These are phyloP conservation scores for Cantharis lateralis DNA, from an alignment of 2,888 invertebrate species.

Conservation along the genomic window DNA sequence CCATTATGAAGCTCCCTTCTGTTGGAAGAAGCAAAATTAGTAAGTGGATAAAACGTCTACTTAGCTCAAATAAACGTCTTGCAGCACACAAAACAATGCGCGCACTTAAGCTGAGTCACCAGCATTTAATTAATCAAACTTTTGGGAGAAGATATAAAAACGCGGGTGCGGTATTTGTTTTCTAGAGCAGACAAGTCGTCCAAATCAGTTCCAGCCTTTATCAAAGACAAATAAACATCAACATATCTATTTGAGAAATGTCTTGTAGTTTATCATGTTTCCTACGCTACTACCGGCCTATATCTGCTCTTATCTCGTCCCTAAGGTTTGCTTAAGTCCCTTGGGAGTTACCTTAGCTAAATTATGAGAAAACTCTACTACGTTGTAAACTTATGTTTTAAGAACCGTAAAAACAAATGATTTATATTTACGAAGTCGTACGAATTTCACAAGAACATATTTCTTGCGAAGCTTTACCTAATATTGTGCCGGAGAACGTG, in stretches of 20 bases:
- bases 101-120: not conserved
- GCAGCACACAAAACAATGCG: not conserved
- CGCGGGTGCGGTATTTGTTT: not conserved
- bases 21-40: not conserved
- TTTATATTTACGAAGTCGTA: slow-evolving; percentile 18
- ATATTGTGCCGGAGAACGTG: not conserved
- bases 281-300: slow-evolving; percentile 27
- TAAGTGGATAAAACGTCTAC: not conserved
- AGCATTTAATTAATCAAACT: not conserved
- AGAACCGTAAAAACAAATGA: slow-evolving; percentile 26
- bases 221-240: slow-evolving; percentile 30
- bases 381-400: slow-evolving; percentile 43
- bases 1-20: not conserved
- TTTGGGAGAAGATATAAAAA: not conserved
- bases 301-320: slow-evolving; percentile 29
- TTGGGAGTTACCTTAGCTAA: slow-evolving; percentile 38
- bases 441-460: not conserved
- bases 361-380: slow-evolving; percentile 42
- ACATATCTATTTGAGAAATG: slow-evolving; percentile 35
- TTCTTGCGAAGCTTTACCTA: not conserved
- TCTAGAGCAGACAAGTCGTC: not conserved
- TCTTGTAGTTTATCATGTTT: slow-evolving; percentile 38
- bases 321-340: slow-evolving; percentile 26
- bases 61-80: not conserved
- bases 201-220: slow-evolving; percentile 9